Conservation (phyloP, 2,113 vertebrate species). For the Chionis minor region DNA sequence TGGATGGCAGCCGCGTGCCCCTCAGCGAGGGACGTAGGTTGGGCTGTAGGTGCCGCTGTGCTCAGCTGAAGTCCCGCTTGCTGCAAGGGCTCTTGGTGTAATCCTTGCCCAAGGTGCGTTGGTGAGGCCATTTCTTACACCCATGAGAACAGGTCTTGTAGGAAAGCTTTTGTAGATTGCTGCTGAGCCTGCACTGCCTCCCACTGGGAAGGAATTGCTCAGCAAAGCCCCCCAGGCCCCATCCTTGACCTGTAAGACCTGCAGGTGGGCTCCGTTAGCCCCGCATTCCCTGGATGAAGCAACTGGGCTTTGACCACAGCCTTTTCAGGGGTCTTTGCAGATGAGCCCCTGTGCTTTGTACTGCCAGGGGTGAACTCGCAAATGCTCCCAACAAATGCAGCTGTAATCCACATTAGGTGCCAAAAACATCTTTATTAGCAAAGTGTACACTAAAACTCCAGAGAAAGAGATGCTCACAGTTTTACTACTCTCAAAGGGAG, state of each 20-base stretch:
- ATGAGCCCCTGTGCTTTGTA: too few species aligned
- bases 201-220: not conserved
- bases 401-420: not conserved
- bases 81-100: not conserved
- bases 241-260: not conserved
- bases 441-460: conserved; percentile 72
- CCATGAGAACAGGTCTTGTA: not conserved
- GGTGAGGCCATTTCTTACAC: accelerated
- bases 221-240: not conserved
- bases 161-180: not conserved
- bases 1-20: too few species aligned
- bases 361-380: accelerated
- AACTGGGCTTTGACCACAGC: not conserved
- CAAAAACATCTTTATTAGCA: conserved; percentile 77
- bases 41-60: not conserved
- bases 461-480: conserved; percentile 67
- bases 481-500: conserved; percentile 61
- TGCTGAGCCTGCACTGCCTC: not conserved
- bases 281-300: accelerated
- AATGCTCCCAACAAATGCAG: not conserved
- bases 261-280: accelerated
- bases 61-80: accelerated
- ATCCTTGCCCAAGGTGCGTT: too few species aligned
- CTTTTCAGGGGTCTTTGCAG: not conserved
- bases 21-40: not conserved